Evolutionary conservation across 2,113 vertebrate species (phyloP), one percentile per base, ranked within the genome.

Genomic region (Daubentonia madagascariensis): DNA sequence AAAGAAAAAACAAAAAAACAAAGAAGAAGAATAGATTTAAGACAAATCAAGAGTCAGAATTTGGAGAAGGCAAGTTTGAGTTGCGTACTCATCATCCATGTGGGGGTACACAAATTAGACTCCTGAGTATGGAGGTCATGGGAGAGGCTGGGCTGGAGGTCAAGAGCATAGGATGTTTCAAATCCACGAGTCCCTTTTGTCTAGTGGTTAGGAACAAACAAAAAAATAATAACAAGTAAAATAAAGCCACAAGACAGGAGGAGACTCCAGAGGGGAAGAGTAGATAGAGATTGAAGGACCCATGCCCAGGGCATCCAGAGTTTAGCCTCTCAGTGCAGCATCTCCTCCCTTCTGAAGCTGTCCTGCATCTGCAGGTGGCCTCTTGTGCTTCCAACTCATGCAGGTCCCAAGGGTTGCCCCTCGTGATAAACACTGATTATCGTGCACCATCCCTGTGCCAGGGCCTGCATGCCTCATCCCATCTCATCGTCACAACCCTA

Each of bases 361-460:
- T 23, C 37, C 67, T 23, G 1, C 1, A 0, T 23, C 12, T 20
- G 18, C 23, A 14, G 4, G 17, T 52, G 61, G 61, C 63, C 17
- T 9, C 80, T 37, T 23, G 86, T 25, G 30, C 63, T 25, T 37
- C n/a, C 13, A 17, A 22, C 37, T 57, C 59, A 67, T 1, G 20
- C 40, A 37, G 20, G 20, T 25, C 85, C 50, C 30, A 14, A 8
- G 79, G n/a, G 6, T 28, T 20, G 43, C 23, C 9, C 23, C 72
- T 23, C 2, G 0, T 30, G 14, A 40, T 1, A 35, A 48, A 18
- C 17, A 12, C 13, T 1, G 75, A 67, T 6, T 2, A 8, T 2
- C 9, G 30, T 45, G 22, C 6, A 2, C 3, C 1, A 1, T 37
- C 35, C 28, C 28, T 14, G 20, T 0, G 0, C 28, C 23, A 2